Evolutionary conservation across 1,140 invertebrate genomes (phyloP), one percentile per base, ranked within the genome.

Genomic region (Drosophila guanche): DNA sequence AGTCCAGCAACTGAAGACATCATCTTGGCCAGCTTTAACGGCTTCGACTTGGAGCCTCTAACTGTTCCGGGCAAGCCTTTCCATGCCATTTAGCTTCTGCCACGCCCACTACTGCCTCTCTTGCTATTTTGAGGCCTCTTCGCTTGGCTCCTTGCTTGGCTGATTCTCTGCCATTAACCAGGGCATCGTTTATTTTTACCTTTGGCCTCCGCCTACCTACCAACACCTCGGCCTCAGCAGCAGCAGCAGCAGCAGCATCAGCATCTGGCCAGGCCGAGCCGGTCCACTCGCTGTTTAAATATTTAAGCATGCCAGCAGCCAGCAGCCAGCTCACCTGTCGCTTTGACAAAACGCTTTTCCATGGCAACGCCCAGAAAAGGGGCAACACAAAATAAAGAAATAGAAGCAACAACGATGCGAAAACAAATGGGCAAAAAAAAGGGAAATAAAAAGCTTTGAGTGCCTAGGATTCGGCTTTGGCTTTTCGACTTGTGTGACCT

Each of bases 51-150:
- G 29, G 20, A 16, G 40, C 27, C 42, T 50, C 50, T 50, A 5
- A 50, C 29, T 33, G 29, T 37, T 37, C 33, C 33, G 33, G 33
- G 33, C 33, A 46, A 57, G 40, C 14, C 45, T 56, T 84, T 84
- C 81, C 81, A 61, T 76, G 48, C 67, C 76, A 84, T 85, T 84
- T 84, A 54, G 58, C 57, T 61, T 56, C 57, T 43, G 74, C 51
- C 70, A 61, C 55, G 43, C 46, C 45, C 40, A 61, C 62, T 40
- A 6, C 53, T 27, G 23, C 40, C 50, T 27, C 54, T 5, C 48
- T 60, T 76, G 47, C 51, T 57, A 85, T 85, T 85, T 83, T 85
- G 69, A 73, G 69, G 58, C 69, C 66, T 50, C 37, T 27, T 33
- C 29, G 1, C 7, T 33, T 10, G 29, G 20, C 6, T 29, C 25